phyloP scores from a whole-genome alignment of 2,113 vertebrate genomes.

The Perca schrenkii region DNA sequence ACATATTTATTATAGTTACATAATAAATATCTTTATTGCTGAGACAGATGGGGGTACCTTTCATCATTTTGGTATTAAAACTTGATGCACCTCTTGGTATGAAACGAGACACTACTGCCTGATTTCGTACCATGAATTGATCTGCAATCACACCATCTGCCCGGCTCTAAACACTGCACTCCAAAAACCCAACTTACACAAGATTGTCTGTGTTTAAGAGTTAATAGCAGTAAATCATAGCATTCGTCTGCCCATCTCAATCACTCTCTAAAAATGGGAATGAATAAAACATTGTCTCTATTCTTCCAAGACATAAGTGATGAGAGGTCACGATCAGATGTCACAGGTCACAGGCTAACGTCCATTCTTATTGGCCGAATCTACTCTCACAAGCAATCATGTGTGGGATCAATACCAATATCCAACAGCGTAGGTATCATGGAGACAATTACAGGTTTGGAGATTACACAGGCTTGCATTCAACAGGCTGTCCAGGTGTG shows the following conservation, averaged over 20 bases:
- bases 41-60: slow-evolving; percentile 3
- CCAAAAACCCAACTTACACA: slow-evolving; percentile 47
- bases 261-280: slow-evolving; percentile 59
- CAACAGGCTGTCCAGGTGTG: slow-evolving; percentile 58
- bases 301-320: slow-evolving; percentile 57
- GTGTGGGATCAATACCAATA: slow-evolving; percentile 67
- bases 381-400: slow-evolving; percentile 54
- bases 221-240: slow-evolving; percentile 74
- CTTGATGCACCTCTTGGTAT: slow-evolving; percentile 37
- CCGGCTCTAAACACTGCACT: slow-evolving; percentile 53
- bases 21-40: slow-evolving; percentile 7
- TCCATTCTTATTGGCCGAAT: slow-evolving; percentile 46
- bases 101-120: slow-evolving; percentile 31
- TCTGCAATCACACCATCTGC: slow-evolving; percentile 62
- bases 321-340: slow-evolving; percentile 58
- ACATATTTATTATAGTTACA: slow-evolving; percentile 16
- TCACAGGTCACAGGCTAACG: slow-evolving; percentile 56
- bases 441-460: slow-evolving; percentile 74
- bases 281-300: slow-evolving; percentile 78
- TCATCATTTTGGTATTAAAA: slow-evolving; percentile 38
- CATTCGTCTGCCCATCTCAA: slow-evolving; percentile 60
- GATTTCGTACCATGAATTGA: slow-evolving; percentile 45
- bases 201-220: slow-evolving; percentile 74
- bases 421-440: slow-evolving; percentile 64
- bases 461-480: slow-evolving; percentile 50